Base-by-base conservation (phyloP, 2,888 invertebrate genomes). In the Lasioglossum zephyrum region DNA sequence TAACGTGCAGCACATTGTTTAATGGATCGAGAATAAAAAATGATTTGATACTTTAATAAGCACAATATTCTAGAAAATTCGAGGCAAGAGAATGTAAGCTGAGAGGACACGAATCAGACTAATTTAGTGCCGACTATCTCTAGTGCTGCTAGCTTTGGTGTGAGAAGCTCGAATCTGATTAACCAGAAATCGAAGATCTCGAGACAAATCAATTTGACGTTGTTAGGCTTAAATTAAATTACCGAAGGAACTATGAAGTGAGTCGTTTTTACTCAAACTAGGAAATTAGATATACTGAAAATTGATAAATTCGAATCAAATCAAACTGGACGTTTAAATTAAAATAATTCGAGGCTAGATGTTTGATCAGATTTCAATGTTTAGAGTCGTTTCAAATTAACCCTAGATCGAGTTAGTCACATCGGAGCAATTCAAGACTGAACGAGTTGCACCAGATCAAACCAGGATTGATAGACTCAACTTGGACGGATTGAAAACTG, bases 401-500 rank as follows among this genome's bases (percentile, higher is more conserved):
- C 6, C 31, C 8, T 18, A 18, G 31, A 31, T 31, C 31, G 63
- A 31, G 31, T 63, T 31, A 63, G 63, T 31, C 63, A 31, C 6
- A 18, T 18, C 16, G 63, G 8, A 16, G 18, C 63, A 31, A 63
- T 63, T 63, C 31, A 63, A 31, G 31, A 31, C 16, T 63, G 31
- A 63, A 63, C 18, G 63, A 18, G 63, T 31, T 18, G 63, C 8
- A 63, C 3, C 63, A 63, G 63, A 31, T 63, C 63, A 31, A 31
- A 63, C 63, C 16, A 31, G 63, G 63, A 63, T 63, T 63, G 31
- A 63, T 63, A 63, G 6, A 63, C 63, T 63, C 63, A 63, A 63
- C 63, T 31, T 31, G 63, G 63, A 63, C 18, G 63, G 63, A 63
- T 69, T 69, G 69, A 69, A 69, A 36, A 69, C 36, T 69, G 39